Conservation (phyloP, 2,113 vertebrate genomes). For the Leptobrachium ailaonicum region DNA sequence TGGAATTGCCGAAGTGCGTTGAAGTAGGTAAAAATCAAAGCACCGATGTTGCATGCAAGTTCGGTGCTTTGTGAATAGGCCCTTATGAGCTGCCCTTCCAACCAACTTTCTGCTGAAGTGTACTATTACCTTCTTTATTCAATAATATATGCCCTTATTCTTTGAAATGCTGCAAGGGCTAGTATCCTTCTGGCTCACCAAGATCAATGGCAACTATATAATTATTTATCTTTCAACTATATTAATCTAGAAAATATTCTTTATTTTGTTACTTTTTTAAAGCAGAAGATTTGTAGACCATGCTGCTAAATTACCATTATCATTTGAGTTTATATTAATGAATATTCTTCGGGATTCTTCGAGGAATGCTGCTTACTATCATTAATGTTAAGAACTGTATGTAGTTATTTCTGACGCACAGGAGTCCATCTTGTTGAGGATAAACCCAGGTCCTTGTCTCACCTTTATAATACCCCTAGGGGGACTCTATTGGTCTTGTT, state of each 20-base stretch:
- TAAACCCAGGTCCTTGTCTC: conserved; percentile 23
- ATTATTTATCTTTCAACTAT: conserved; percentile 65
- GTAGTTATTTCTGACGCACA: not conserved
- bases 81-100: too few relatives aligned
- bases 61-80: too few relatives aligned
- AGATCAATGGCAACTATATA: conserved; percentile 35
- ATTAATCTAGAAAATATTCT: conserved; percentile 58
- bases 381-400: conserved; percentile 18
- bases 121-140: not conserved
- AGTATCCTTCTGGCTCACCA: conserved; percentile 7
- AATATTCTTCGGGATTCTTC: conserved; percentile 38
- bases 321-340: conserved; percentile 61
- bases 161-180: conserved; percentile 43
- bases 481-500: too few relatives aligned
- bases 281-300: conserved; percentile 62
- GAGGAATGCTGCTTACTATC: conserved; percentile 63
- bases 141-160: conserved; percentile 43
- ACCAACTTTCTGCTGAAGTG: not conserved
- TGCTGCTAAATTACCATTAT: conserved; percentile 75
- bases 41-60: too few relatives aligned
- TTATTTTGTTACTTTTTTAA: conserved; percentile 74
- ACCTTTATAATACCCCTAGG: not conserved
- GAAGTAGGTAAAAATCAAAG: too few relatives aligned
- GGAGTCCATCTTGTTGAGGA: conserved; percentile 29
- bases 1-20: too few relatives aligned